phyloP scores from a whole-genome alignment of 2,888 invertebrate species.

The Ormyrus pomaceus region DNA sequence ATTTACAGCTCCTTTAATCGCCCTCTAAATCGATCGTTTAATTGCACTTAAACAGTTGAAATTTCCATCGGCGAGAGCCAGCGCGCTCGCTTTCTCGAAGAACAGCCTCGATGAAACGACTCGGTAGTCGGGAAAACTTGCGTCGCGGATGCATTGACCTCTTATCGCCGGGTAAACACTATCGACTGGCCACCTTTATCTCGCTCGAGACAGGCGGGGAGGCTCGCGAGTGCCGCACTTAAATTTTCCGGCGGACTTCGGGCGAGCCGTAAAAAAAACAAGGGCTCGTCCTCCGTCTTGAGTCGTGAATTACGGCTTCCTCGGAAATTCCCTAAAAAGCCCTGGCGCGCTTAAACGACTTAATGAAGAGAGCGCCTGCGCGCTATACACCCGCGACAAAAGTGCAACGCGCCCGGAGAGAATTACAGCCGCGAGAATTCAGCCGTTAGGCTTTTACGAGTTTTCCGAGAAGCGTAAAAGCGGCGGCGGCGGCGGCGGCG shows the following conservation, averaged over 20 bases:
- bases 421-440: slow-evolving; percentile 4
- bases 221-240: background rate
- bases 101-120: background rate
- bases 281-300: background rate
- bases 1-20: too few species aligned
- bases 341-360: slow-evolving; percentile 1
- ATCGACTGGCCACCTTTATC: slow-evolving; percentile 25
- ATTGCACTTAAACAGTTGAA: too few species aligned
- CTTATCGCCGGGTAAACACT: slow-evolving; percentile 41
- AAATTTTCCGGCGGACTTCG: background rate
- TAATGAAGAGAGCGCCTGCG: slow-evolving; percentile 27
- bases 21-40: too few species aligned
- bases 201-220: background rate
- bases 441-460: slow-evolving; percentile 42
- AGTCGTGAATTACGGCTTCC: background rate
- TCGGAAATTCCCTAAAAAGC: slow-evolving; percentile 20
- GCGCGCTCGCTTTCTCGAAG: background rate
- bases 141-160: slow-evolving; percentile 43
- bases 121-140: slow-evolving; percentile 15
- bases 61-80: too few species aligned
- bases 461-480: slow-evolving; percentile 50
- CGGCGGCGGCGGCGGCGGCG: background rate
- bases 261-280: background rate
- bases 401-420: slow-evolving; percentile 4
- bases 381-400: background rate